Percentiles rank a stretch among this genome's conserved stretches.
Evolutionary conservation across 2,888 invertebrate species (phyloP).

Genomic region (Drosophila subquinaria): DNA sequence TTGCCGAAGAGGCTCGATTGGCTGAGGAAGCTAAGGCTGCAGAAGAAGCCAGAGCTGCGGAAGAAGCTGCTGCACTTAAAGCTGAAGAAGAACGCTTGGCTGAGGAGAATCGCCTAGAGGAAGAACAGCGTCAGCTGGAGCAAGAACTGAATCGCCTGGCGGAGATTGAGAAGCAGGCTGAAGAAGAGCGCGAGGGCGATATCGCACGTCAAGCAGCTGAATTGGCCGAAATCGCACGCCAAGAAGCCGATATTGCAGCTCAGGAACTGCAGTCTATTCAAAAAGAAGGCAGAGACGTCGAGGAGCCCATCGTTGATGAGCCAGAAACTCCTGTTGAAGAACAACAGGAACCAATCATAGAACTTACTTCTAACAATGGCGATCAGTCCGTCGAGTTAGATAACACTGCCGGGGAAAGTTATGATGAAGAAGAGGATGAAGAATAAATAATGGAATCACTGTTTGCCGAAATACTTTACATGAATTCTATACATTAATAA

Average conservation of each 20-base stretch:
- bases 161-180: constrained; percentile 86
- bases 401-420: constrained; percentile 56
- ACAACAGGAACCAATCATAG: constrained; percentile 70
- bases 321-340: constrained; percentile 83
- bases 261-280: constrained; percentile 86
- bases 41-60: constrained; percentile 21
- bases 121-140: constrained; percentile 86
- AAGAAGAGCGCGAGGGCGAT: constrained; percentile 88
- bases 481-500: constrained; percentile 28
- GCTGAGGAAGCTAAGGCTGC: constrained; percentile 82
- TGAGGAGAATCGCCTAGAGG: constrained; percentile 86
- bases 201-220: constrained; percentile 91
- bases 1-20: constrained; percentile 85
- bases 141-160: constrained; percentile 86
- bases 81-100: constrained; percentile 82
- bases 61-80: constrained; percentile 84
- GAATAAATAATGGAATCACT: constrained; percentile 28
- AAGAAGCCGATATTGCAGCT: constrained; percentile 88
- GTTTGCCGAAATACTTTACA: constrained; percentile 21
- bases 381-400: constrained; percentile 50
- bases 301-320: constrained; percentile 85
- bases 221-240: constrained; percentile 89
- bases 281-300: constrained; percentile 69
- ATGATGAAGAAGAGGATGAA: constrained; percentile 66
- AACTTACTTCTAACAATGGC: constrained; percentile 66